Evolutionary conservation across 2,113 vertebrate species (phyloP).

Genomic region (Gallinago jamesoni): DNA sequence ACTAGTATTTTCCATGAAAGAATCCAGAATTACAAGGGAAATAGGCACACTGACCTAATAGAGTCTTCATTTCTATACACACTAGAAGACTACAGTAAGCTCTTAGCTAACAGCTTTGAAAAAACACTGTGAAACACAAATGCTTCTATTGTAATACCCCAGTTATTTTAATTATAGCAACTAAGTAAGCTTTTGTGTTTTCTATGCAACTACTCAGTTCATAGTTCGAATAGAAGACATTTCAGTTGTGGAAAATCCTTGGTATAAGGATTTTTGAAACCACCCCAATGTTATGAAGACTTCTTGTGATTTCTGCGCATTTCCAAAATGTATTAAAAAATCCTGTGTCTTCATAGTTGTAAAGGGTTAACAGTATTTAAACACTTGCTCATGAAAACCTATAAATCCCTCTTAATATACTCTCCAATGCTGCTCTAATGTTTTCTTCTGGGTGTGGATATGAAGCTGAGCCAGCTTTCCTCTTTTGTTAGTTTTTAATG

Average conservation of each 20-base stretch:
- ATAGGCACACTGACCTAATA: background rate
- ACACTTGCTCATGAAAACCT: background rate
- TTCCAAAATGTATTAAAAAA: background rate
- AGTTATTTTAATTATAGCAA: conserved; percentile 9
- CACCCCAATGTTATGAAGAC: background rate
- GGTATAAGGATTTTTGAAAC: background rate
- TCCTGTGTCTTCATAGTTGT: background rate
- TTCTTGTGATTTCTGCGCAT: background rate
- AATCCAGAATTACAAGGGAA: background rate
- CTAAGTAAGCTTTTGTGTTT: conserved; percentile 12
- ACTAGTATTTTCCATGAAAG: background rate
- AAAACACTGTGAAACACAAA: background rate
- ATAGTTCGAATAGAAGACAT: background rate
- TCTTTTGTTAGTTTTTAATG: background rate
- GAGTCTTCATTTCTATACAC: background rate
- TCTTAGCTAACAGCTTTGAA: background rate
- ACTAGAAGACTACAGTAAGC: background rate
- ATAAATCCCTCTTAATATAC: background rate
- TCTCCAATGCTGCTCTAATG: background rate
- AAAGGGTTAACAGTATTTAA: background rate
- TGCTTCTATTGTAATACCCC: background rate
- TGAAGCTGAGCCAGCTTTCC: background rate
- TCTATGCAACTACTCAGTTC: background rate
- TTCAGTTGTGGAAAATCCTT: background rate
- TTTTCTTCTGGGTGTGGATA: background rate